phyloP scores from a whole-genome alignment of 2,797 vertebrate genomes.

The Cygnus olor region DNA sequence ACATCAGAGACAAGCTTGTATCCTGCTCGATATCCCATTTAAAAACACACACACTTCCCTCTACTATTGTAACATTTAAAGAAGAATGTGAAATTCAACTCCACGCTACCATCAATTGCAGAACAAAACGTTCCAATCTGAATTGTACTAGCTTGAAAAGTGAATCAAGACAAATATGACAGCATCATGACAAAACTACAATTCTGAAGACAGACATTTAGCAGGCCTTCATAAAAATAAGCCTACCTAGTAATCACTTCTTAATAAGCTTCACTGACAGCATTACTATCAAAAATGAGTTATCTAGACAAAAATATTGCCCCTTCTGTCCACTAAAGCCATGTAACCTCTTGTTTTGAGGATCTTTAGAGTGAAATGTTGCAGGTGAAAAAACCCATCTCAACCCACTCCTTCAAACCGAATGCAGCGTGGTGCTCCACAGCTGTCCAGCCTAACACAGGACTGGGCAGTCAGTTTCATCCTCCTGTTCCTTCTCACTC shows the following conservation, averaged over 20 bases:
- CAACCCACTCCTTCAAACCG: neutral
- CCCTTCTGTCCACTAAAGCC: neutral
- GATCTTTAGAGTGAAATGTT: neutral
- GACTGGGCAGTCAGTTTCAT: neutral
- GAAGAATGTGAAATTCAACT: neutral
- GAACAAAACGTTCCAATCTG: neutral
- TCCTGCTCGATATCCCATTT: neutral
- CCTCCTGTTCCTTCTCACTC: neutral
- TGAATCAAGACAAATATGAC: neutral
- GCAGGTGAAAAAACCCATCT: neutral
- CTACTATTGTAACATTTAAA: neutral
- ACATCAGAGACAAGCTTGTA: accelerated
- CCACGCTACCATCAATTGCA: neutral
- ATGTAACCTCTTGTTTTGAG: neutral
- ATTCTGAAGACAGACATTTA: neutral
- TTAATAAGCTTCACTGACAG: neutral
- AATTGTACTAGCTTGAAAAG: no score
- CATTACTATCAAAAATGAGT: neutral
- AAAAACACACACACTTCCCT: neutral
- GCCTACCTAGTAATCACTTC: neutral
- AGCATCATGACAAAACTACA: neutral
- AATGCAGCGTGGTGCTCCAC: neutral
- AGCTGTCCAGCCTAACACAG: neutral
- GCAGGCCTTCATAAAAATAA: neutral
- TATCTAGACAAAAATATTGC: neutral